These are phyloP conservation scores for Lumbricus terrestris DNA, from an alignment of 2,888 invertebrate species.

Conservation along the genomic window DNA sequence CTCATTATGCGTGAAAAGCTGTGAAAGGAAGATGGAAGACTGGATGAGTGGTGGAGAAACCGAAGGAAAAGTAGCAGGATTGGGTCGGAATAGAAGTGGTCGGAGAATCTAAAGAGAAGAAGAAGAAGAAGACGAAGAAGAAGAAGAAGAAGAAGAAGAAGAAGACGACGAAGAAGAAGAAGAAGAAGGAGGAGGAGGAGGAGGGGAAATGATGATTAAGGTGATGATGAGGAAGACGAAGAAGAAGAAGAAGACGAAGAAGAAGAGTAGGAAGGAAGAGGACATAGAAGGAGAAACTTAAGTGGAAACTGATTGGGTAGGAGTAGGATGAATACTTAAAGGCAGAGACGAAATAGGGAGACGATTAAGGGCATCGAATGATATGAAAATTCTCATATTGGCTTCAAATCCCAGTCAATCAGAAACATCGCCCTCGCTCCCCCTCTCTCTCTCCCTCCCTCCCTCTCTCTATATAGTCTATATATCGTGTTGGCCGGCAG, in stretches of 20 bases:
- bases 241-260: no score
- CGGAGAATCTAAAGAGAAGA: no score
- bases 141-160: no score
- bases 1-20: background rate
- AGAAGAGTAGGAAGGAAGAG: background rate
- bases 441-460: no score
- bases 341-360: background rate
- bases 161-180: no score
- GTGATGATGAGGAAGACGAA: no score
- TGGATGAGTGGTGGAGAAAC: background rate
- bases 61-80: background rate
- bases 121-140: no score
- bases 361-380: background rate
- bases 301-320: background rate
- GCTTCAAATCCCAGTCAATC: background rate
- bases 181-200: no score
- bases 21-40: background rate
- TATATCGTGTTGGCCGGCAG: background rate
- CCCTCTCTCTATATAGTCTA: no score
- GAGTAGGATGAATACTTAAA: background rate
- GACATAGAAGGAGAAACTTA: background rate
- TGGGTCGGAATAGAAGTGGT: background rate
- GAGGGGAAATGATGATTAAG: no score
- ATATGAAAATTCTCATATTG: constrained; percentile 3
- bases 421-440: background rate